Evolutionary conservation across 1,140 invertebrate genomes (phyloP), one percentile per base, ranked within the genome.

Genomic region (Camponotus pennsylvanicus): DNA sequence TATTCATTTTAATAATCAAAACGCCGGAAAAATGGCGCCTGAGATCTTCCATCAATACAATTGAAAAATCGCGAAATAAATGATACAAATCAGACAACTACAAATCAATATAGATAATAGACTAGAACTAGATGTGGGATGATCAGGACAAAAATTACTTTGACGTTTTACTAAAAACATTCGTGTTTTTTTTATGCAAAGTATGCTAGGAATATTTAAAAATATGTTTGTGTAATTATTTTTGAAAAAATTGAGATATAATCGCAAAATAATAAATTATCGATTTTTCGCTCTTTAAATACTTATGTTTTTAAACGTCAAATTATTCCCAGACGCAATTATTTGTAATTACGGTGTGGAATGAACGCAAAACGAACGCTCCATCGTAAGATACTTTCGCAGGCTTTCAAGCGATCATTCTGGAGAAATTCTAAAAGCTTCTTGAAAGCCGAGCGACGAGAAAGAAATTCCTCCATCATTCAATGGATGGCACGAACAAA

Each of bases 371-470:
- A 73, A 75, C 69, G 79, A 83, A 83, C 55, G 55, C n/a, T 75
- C 69, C 55, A 75, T 61, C 69, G 45, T 83, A 75, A 83, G 79
- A 83, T 83, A 83, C 55, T 83, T 83, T 83, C 69, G 40, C 40
- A 69, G 69, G 69, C 79, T 83, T 83, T 83, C 79, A 83, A 61
- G 69, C 69, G 79, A 83, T 83, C 79, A 83, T 83, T 83, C 67
- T 27, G 55, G 40, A 49, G 79, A 83, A 83, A 73, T 83, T 83
- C 79, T 83, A 75, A 83, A 83, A 83, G 79, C 79, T 83, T 83
- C 69, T 83, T 83, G 79, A 83, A 83, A 83, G 79, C 79, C 79
- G 79, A 83, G 55, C 55, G 69, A 83, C 55, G 79, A 75, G 69
- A 83, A 83, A 75, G 79, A 83, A 83, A 83, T 75, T 75, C 55